These are phyloP conservation scores for Cheilinus undulatus DNA, from an alignment of 2,113 vertebrate genomes.

Conservation along the genomic window DNA sequence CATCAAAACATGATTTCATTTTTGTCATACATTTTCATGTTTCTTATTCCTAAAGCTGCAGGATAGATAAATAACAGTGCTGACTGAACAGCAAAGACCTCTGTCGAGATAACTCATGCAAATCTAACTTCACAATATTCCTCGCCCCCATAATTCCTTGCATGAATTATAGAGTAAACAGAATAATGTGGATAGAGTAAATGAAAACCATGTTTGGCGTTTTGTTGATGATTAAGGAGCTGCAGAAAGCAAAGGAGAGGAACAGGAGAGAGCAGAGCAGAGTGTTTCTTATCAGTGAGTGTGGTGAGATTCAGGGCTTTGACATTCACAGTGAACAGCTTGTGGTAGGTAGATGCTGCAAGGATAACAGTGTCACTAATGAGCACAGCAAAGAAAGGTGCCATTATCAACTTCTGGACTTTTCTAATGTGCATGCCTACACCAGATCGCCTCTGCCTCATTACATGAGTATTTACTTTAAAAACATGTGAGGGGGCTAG, in stretches of 20 bases:
- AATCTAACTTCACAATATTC: constrained; percentile 2
- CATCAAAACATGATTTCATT: constrained; percentile 11
- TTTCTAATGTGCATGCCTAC: not conserved
- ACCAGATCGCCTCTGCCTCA: not conserved
- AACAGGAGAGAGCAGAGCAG: not conserved
- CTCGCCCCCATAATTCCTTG: not conserved
- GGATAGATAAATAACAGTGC: constrained; percentile 8
- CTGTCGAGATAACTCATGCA: constrained; percentile 23
- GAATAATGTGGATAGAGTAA: not conserved
- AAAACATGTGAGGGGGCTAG: constrained; percentile 12
- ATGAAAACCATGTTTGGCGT: not conserved
- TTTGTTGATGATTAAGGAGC: constrained; percentile 12
- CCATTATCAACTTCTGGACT: constrained; percentile 29
- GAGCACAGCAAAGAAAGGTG: constrained; percentile 31
- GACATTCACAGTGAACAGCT: constrained; percentile 1
- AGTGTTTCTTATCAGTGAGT: not conserved
- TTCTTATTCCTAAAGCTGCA: constrained; percentile 3
- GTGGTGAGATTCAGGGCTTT: constrained; percentile 5
- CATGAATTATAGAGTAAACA: not conserved
- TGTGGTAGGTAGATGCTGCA: constrained; percentile 27
- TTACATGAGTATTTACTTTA: constrained; percentile 28
- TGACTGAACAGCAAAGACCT: not conserved
- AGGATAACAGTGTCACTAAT: constrained; percentile 44
- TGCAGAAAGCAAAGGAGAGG: not conserved
- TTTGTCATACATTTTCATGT: constrained; percentile 29